Conservation (phyloP, 2,888 invertebrate genomes). For the Danaus chrysippus region DNA sequence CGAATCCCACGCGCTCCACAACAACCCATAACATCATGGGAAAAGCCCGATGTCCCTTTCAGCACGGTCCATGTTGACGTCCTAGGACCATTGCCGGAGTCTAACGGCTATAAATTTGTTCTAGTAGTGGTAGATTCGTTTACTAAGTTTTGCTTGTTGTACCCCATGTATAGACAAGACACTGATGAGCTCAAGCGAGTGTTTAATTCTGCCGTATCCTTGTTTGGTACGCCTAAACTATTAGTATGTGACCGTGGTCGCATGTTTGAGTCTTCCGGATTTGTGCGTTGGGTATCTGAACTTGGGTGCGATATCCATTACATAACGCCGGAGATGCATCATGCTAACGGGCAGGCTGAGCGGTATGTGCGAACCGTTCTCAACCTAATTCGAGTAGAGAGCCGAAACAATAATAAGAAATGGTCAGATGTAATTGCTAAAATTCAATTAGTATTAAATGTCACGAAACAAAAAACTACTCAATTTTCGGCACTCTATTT, state of each 20-base stretch:
- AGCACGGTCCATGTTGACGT: constrained; percentile 9
- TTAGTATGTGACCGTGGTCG: constrained; percentile 20
- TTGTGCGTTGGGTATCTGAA: constrained; percentile 13
- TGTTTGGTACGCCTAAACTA: constrained; percentile 22
- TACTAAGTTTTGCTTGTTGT: constrained; percentile 12
- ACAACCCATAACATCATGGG: constrained; percentile 9
- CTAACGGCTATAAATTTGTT: constrained; percentile 17
- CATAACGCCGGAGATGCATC: constrained; percentile 27
- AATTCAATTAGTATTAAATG: constrained; percentile 21
- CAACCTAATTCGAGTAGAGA: constrained; percentile 25
- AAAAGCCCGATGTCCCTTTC: constrained; percentile 9
- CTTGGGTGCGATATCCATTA: constrained; percentile 23
- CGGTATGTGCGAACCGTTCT: constrained; percentile 23
- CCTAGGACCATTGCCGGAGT: constrained; percentile 13
- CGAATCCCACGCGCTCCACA: constrained; percentile 21
- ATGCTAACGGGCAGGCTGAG: constrained; percentile 26
- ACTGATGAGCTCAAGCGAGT: neutral
- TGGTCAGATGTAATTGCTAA: constrained; percentile 20
- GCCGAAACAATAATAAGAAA: neutral
- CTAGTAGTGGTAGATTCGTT: constrained; percentile 19
- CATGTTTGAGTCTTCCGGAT: constrained; percentile 20
- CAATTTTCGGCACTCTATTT: constrained; percentile 18
- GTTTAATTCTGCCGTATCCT: constrained; percentile 13
- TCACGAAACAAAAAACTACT: constrained; percentile 23
- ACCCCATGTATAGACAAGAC: neutral